Evolutionary conservation across 2,888 invertebrate genomes (phyloP).

Genomic region (Latheticus oryzae): DNA sequence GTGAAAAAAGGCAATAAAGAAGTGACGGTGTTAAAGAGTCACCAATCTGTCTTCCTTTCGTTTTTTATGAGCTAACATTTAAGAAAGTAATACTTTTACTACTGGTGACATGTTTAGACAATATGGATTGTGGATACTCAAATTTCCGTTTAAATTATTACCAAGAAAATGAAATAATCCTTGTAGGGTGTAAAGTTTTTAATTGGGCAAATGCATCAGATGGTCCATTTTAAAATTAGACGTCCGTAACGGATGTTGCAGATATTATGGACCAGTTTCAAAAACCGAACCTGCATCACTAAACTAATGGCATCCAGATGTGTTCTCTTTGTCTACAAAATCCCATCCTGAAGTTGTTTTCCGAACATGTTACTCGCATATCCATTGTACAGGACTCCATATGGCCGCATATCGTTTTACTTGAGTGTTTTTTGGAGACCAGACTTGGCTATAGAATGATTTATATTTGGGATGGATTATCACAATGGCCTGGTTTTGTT

Average conservation of each 20-base stretch:
- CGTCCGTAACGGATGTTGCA: conserved; percentile 49
- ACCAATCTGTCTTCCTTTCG: conserved; percentile 6
- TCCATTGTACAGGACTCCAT: conserved; percentile 53
- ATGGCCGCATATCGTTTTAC: conserved; percentile 42
- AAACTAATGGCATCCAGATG: conserved; percentile 46
- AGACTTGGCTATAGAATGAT: conserved; percentile 6
- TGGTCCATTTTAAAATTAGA: conserved; percentile 42
- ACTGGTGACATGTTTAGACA: conserved; percentile 18
- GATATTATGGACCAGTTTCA: conserved; percentile 51
- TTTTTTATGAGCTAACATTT: conserved; percentile 9
- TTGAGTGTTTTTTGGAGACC: conserved; percentile 19
- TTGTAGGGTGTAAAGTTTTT: conserved; percentile 5
- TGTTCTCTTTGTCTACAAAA: conserved; percentile 44
- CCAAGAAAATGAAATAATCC: no score
- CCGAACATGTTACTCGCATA: conserved; percentile 56
- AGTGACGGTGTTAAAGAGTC: no score
- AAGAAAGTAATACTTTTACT: conserved; percentile 7
- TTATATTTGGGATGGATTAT: conserved; percentile 28
- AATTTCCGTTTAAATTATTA: conserved; percentile 12
- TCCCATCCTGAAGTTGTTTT: conserved; percentile 52
- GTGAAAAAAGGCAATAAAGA: no score
- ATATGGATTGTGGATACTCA: conserved; percentile 14
- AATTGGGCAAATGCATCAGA: conserved; percentile 23
- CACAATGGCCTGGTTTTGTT: conserved; percentile 34
- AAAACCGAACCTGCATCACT: conserved; percentile 49